phyloP scores from a whole-genome alignment of 1,140 invertebrate genomes.

The Drosophila kepulauana region DNA sequence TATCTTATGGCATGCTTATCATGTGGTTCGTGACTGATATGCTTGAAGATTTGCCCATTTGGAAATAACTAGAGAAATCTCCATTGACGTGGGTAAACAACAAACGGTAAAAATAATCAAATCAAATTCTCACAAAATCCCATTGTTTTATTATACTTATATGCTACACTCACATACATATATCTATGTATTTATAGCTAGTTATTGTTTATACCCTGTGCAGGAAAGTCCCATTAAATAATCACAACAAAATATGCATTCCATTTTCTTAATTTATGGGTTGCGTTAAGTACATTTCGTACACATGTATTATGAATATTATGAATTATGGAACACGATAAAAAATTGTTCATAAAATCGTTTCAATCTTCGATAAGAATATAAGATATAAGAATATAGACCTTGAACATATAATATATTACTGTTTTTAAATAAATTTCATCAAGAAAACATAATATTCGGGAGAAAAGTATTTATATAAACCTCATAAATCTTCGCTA shows the following conservation, averaged over 20 bases:
- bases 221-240: constrained; percentile 9
- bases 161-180: constrained; percentile 3
- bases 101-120: constrained; percentile 46
- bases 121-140: constrained; percentile 41
- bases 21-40: constrained; percentile 73
- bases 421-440: too few species aligned
- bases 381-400: too few species aligned
- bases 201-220: constrained; percentile 5
- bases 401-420: too few species aligned
- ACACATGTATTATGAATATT: not conserved
- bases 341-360: too few species aligned
- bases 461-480: too few species aligned
- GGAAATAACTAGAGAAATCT: constrained; percentile 46
- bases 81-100: constrained; percentile 42
- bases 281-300: not conserved
- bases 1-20: constrained; percentile 34
- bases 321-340: not conserved
- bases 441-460: too few species aligned
- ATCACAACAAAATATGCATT: not conserved
- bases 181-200: not conserved
- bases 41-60: constrained; percentile 36
- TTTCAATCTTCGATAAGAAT: too few species aligned
- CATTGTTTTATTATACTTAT: constrained; percentile 38
- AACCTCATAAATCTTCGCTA: too few species aligned
- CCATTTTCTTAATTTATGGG: not conserved